Conservation (phyloP, 1,140 invertebrate genomes). For the Brachionus koreanus region DNA sequence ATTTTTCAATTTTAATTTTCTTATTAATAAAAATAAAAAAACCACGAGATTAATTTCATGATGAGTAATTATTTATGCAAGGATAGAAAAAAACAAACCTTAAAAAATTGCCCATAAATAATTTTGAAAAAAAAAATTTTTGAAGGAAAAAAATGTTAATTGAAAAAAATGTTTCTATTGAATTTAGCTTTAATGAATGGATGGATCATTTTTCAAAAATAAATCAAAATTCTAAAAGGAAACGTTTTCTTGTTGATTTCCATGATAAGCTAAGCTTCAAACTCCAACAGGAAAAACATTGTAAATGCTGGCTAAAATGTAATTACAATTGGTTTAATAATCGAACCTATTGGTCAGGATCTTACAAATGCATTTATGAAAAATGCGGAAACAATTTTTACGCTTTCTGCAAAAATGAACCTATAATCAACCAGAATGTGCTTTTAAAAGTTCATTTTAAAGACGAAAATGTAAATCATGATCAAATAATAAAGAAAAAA, state of each 20-base stretch:
- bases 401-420: background rate
- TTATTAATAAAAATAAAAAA: no score
- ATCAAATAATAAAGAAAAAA: background rate
- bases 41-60: no score
- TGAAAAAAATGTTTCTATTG: background rate
- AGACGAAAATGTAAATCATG: background rate
- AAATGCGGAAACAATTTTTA: background rate
- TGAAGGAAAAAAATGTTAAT: background rate
- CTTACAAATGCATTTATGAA: background rate
- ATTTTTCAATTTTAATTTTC: no score
- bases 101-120: no score
- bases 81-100: no score
- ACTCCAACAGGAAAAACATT: background rate
- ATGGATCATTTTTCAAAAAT: background rate
- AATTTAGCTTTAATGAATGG: background rate
- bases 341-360: background rate
- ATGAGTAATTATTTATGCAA: no score
- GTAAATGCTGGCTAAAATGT: background rate
- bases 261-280: background rate
- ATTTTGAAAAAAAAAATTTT: no score
- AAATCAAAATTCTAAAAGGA: background rate
- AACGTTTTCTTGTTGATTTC: background rate
- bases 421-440: background rate
- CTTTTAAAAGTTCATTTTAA: background rate
- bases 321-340: background rate